phyloP scores from a whole-genome alignment of 2,888 invertebrate species.

The Furcula furcula region DNA sequence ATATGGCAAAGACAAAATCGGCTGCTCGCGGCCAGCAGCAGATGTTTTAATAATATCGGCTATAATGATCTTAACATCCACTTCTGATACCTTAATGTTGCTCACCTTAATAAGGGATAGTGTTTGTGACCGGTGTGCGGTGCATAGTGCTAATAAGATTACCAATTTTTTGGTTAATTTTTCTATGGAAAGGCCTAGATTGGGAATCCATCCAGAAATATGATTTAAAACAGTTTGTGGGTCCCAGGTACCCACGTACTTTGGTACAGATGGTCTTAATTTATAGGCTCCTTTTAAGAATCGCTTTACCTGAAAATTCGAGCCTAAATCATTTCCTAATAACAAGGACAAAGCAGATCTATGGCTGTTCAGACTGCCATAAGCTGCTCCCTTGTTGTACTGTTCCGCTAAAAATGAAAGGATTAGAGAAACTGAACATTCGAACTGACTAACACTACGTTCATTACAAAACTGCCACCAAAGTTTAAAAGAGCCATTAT shows the following conservation, averaged over 20 bases:
- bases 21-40: slow-evolving; percentile 2
- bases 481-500: slow-evolving; percentile 1
- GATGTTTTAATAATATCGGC: slow-evolving; percentile 17
- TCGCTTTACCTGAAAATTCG: slow-evolving; percentile 19
- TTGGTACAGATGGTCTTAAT: slow-evolving; percentile 27
- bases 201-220: slow-evolving; percentile 20
- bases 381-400: slow-evolving; percentile 21
- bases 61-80: slow-evolving; percentile 12
- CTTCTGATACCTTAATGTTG: too few species aligned
- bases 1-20: background rate
- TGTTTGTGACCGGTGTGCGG: too few species aligned
- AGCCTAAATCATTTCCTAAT: slow-evolving; percentile 19
- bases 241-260: too few species aligned
- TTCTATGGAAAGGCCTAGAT: slow-evolving; percentile 28
- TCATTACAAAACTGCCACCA: slow-evolving; percentile 5
- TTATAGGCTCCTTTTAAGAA: slow-evolving; percentile 29
- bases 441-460: background rate
- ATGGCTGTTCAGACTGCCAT: slow-evolving; percentile 26
- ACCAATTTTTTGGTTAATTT: too few species aligned
- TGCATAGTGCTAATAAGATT: too few species aligned
- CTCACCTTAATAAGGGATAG: too few species aligned
- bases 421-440: background rate
- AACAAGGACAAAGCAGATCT: slow-evolving; percentile 31
- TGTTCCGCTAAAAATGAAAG: slow-evolving; percentile 19
- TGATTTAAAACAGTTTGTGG: too few species aligned